phyloP scores from a whole-genome alignment of 2,797 vertebrate species.

The Phrynocephalus guinanensis region DNA sequence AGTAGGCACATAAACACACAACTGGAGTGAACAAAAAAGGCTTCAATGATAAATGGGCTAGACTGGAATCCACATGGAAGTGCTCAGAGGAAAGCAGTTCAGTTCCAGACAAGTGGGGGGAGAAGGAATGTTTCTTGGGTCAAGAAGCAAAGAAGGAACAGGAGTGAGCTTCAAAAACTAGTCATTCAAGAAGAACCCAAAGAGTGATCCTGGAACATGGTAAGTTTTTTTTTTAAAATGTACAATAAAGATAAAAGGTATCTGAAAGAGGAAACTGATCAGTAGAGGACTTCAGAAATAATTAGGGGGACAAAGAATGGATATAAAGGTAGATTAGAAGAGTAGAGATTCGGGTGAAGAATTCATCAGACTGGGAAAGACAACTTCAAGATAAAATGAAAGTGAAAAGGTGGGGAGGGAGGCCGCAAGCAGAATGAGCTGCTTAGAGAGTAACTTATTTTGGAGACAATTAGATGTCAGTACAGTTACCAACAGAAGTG shows the following conservation, averaged over 20 bases:
- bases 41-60: not conserved
- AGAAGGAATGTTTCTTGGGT: too few species aligned
- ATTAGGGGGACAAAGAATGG: conserved; percentile 20
- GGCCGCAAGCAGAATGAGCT: not conserved
- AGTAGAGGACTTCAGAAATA: conserved; percentile 10
- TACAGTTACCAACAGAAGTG: conserved; percentile 7
- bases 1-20: not conserved
- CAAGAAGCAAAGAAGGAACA: not conserved
- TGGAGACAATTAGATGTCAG: conserved; percentile 32
- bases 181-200: not conserved
- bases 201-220: too few species aligned
- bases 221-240: not conserved
- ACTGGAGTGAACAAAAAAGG: not conserved
- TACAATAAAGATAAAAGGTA: not conserved
- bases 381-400: conserved; percentile 16
- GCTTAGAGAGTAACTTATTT: conserved; percentile 31
- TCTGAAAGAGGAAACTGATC: conserved; percentile 10
- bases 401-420: not conserved
- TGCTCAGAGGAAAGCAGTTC: not conserved
- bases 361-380: conserved; percentile 27
- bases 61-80: not conserved
- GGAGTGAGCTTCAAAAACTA: not conserved
- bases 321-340: conserved; percentile 26
- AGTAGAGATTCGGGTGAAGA: not conserved
- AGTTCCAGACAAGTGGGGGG: not conserved